Evolutionary conservation across 2,888 invertebrate genomes (phyloP).

Genomic region (Hirtodrosophila alboralis): DNA sequence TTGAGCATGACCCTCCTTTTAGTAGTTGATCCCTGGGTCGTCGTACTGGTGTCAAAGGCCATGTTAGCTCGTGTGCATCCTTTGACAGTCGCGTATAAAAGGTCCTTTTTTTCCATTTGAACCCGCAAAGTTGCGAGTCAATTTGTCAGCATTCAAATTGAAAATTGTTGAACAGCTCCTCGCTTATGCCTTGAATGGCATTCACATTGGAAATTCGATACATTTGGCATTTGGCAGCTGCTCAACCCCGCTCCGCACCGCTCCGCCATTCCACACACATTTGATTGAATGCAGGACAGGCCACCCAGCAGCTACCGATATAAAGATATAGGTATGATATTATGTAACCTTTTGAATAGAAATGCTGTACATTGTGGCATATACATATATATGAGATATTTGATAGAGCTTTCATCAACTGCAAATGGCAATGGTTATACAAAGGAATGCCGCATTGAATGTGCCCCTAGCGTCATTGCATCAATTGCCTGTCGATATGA

Average conservation of each 20-base stretch:
- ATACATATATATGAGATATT: conserved; percentile 8
- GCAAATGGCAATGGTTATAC: conserved; percentile 13
- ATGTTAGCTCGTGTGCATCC: conserved; percentile 62
- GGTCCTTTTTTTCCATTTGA: conserved; percentile 23
- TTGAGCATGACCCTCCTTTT: conserved; percentile 25
- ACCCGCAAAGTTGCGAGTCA: conserved; percentile 61
- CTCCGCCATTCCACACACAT: neutral
- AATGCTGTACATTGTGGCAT: conserved; percentile 3
- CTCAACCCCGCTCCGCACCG: conserved; percentile 8
- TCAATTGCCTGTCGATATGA: neutral
- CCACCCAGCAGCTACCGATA: conserved; percentile 15
- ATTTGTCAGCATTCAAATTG: conserved; percentile 71
- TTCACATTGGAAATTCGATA: conserved; percentile 70
- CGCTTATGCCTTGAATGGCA: conserved; percentile 41
- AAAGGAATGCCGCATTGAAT: conserved; percentile 10
- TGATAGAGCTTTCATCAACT: conserved; percentile 33
- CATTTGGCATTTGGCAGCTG: conserved; percentile 41
- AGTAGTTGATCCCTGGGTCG: conserved; percentile 12
- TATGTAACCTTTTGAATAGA: conserved; percentile 40
- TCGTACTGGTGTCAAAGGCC: conserved; percentile 68
- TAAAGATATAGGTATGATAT: conserved; percentile 8
- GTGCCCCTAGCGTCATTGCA: conserved; percentile 3
- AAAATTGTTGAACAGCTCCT: conserved; percentile 53
- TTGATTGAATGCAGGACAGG: conserved; percentile 48
- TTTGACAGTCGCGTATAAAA: conserved; percentile 56